Percentiles rank a stretch among this genome's conserved stretches.
Evolutionary conservation across 37 sponge, comb jelly and placozoan species (phyloP).

Genomic region (Tethya wilhelma): DNA sequence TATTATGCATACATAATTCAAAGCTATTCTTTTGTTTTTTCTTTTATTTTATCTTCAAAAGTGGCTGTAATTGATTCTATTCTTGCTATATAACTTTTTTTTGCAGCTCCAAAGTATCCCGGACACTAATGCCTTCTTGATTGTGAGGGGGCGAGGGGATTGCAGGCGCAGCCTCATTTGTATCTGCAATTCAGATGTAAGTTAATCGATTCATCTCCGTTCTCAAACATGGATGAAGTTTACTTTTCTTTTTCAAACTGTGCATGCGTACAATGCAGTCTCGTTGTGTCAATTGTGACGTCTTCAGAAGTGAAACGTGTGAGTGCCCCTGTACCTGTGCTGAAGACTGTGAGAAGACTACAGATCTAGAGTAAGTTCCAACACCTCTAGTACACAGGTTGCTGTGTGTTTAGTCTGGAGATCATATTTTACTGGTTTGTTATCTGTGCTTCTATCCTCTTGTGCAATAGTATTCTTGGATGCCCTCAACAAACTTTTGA

Average conservation of each 20-base stretch:
- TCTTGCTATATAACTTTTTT: no score
- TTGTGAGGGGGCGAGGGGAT: neutral
- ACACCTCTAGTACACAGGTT: no score
- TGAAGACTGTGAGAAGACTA: slow-evolving; percentile 9
- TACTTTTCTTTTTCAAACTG: neutral
- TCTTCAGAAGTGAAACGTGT: neutral
- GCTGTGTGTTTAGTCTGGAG: no score
- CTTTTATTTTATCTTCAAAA: no score
- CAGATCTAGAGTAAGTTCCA: no score
- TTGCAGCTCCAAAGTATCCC: slow-evolving; percentile 35
- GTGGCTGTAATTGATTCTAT: no score
- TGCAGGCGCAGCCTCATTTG: neutral
- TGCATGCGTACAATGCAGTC: no score
- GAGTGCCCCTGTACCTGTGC: slow-evolving; percentile 35
- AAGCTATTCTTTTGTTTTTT: no score
- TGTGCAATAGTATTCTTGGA: neutral
- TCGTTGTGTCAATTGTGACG: slow-evolving; percentile 8
- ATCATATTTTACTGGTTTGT: no score
- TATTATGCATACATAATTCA: no score
- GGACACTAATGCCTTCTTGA: slow-evolving; percentile 36
- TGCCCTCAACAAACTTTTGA: neutral
- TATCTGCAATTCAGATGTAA: slow-evolving; percentile 9
- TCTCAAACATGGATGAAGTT: neutral
- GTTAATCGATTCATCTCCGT: neutral
- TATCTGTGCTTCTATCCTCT: neutral